These are phyloP conservation scores for Chrysodeixis includens DNA, from an alignment of 2,888 invertebrate species.

Conservation along the genomic window DNA sequence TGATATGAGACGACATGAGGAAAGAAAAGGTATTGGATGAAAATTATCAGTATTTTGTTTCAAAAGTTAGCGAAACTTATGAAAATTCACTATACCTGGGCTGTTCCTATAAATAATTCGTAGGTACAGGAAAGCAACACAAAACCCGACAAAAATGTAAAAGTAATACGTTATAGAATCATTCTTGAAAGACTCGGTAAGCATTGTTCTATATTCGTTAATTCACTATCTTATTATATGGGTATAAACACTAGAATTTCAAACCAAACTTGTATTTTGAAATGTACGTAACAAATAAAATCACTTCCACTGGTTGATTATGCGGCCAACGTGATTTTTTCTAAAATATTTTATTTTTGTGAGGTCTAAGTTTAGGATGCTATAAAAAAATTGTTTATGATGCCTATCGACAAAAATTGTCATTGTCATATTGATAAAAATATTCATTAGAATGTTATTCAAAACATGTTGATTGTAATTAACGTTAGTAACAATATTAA, in stretches of 20 bases:
- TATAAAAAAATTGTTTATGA: background rate
- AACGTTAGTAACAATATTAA: too few relatives aligned
- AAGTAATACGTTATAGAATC: conserved; percentile 16
- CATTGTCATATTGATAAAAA: too few relatives aligned
- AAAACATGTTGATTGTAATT: too few relatives aligned
- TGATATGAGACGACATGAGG: too few relatives aligned
- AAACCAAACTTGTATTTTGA: background rate
- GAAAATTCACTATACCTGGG: conserved; percentile 15
- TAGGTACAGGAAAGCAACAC: conserved; percentile 29
- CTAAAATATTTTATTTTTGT: background rate
- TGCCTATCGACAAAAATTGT: too few relatives aligned
- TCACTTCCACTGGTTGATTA: too few relatives aligned
- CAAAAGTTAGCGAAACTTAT: too few relatives aligned
- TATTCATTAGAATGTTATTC: too few relatives aligned
- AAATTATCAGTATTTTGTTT: background rate
- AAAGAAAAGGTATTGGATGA: too few relatives aligned
- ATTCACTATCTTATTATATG: background rate
- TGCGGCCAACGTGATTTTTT: conserved; percentile 16
- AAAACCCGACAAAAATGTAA: conserved; percentile 35
- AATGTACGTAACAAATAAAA: background rate
- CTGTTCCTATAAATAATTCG: conserved; percentile 20
- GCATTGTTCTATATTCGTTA: conserved; percentile 27
- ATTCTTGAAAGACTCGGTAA: background rate
- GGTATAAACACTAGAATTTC: background rate
- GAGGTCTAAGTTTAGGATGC: background rate